Conservation (phyloP, 2,888 invertebrate species). For the Suillia variegata region DNA sequence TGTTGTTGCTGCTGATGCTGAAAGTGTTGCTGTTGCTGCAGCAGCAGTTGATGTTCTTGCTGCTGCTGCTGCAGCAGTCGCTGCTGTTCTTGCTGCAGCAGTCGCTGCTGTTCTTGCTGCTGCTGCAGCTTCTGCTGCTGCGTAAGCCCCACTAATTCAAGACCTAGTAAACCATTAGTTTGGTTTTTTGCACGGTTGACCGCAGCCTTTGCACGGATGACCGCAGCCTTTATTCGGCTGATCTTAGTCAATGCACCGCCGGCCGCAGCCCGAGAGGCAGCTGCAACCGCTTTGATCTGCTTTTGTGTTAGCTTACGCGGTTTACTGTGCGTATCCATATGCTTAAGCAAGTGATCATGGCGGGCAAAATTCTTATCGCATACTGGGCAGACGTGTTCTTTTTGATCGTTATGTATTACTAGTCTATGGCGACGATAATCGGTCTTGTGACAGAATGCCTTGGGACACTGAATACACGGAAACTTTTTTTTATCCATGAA, state of each 20-base stretch:
- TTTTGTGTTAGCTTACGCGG: constrained; percentile 48
- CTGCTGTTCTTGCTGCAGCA: too few relatives aligned
- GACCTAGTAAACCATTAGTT: too few relatives aligned
- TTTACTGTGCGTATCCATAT: constrained; percentile 75
- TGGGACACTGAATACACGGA: constrained; percentile 83
- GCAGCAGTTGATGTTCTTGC: neutral
- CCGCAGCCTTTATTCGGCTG: too few relatives aligned
- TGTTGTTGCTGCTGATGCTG: constrained; percentile 14
- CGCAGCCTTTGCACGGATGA: too few relatives aligned
- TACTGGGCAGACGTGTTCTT: constrained; percentile 79
- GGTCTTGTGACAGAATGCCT: constrained; percentile 90
- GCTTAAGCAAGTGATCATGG: constrained; percentile 90
- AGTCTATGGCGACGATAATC: constrained; percentile 86
- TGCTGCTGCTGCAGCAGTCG: too few relatives aligned
- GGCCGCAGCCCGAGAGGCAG: too few relatives aligned
- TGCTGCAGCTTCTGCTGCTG: too few relatives aligned
- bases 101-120: too few relatives aligned
- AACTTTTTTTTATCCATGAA: constrained; percentile 79
- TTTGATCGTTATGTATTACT: constrained; percentile 79
- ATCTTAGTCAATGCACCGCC: too few relatives aligned
- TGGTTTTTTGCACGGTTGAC: too few relatives aligned
- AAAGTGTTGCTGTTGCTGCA: constrained; percentile 19
- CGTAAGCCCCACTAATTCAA: too few relatives aligned
- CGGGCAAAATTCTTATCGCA: constrained; percentile 89
- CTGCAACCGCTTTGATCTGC: constrained; percentile 8